Evolutionary conservation across 2,797 vertebrate genomes (phyloP).

Genomic region (Oreortyx pictus): DNA sequence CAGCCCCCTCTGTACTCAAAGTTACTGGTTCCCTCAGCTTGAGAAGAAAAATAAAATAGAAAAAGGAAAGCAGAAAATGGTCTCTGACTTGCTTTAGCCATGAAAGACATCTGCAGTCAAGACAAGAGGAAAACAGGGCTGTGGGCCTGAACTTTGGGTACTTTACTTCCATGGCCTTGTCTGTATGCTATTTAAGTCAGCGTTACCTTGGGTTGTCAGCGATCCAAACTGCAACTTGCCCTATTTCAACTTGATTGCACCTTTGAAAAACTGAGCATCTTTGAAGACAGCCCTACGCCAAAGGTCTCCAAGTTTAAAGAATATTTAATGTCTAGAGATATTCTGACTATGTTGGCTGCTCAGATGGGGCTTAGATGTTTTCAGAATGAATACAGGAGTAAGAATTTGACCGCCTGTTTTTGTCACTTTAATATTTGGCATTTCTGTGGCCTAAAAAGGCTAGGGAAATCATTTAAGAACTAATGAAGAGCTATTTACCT

Average conservation of each 20-base stretch:
- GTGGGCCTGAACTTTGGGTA: background rate
- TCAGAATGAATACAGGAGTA: background rate
- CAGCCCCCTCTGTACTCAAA: background rate
- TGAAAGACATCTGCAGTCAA: background rate
- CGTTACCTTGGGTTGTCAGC: background rate
- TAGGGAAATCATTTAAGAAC: constrained; percentile 79
- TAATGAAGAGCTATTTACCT: constrained; percentile 85
- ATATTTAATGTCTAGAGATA: background rate
- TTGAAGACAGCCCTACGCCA: background rate
- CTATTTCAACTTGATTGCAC: background rate
- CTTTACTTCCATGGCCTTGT: background rate
- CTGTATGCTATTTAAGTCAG: background rate
- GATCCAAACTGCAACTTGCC: background rate
- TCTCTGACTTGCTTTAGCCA: background rate
- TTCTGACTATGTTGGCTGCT: background rate
- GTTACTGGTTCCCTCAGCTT: background rate
- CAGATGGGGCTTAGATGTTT: background rate
- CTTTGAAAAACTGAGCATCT: background rate
- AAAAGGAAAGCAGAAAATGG: background rate
- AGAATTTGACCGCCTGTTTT: constrained; percentile 65
- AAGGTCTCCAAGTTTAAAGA: background rate
- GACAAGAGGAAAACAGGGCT: background rate
- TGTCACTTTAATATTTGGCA: constrained; percentile 80
- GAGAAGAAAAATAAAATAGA: background rate
- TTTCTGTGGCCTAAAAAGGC: constrained; percentile 79